Percentiles rank a stretch among this genome's conserved stretches.
These are phyloP conservation scores for Tryphoninae sp. DNA, from an alignment of 2,888 invertebrate species.

Conservation along the genomic window DNA sequence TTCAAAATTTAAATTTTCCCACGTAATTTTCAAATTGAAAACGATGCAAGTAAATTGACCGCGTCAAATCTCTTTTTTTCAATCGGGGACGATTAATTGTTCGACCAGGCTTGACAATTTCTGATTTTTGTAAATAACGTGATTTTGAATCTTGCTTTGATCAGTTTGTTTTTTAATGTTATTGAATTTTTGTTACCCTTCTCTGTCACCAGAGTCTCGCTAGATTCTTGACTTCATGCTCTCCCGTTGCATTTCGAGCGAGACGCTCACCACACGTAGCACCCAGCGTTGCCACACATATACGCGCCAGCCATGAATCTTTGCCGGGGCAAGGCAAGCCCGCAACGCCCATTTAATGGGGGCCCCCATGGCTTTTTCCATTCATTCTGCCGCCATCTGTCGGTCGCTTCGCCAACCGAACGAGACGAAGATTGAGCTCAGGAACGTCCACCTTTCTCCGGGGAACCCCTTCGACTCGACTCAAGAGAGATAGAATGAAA, in stretches of 20 bases:
- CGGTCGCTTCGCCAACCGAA: conserved; percentile 66
- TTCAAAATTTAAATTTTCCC: no score
- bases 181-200: not conserved
- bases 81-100: not conserved
- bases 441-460: conserved; percentile 55
- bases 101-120: no score
- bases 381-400: conserved; percentile 78
- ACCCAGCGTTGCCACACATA: conserved; percentile 41
- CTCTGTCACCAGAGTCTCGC: conserved; percentile 15
- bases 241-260: not conserved
- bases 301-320: conserved; percentile 81
- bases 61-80: not conserved
- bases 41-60: not conserved
- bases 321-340: conserved; percentile 73
- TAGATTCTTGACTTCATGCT: conserved; percentile 11
- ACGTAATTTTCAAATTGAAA: no score
- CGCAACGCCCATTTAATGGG: conserved; percentile 81
- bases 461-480: conserved; percentile 44
- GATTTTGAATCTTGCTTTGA: not conserved
- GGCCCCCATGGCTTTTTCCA: conserved; percentile 80
- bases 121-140: no score
- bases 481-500: not conserved
- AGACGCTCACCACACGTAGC: not conserved
- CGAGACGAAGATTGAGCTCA: conserved; percentile 63
- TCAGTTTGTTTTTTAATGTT: not conserved